Evolutionary conservation across 2,113 vertebrate genomes (phyloP), one percentile per base, ranked within the genome.

Genomic region (Phalacrocorax aristotelis): DNA sequence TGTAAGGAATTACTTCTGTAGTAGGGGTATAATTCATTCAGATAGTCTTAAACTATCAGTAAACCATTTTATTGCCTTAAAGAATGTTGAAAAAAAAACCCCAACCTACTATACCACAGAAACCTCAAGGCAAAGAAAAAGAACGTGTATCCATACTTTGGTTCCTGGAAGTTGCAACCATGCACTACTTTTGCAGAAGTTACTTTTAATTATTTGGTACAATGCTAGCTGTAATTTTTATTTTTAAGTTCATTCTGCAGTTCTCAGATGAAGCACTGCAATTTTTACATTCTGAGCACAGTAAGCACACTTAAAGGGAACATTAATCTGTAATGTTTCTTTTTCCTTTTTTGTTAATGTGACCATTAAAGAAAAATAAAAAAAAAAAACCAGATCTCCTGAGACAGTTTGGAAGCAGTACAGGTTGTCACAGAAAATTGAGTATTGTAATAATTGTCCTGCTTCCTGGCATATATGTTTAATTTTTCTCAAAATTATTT

Each of bases 371-470:
- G 65, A 83, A 95, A 89, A 91, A 64, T 44, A 83, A 80, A 74
- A 91, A 44, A 17, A 44, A 44, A 44, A 12, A 6, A 77, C 8
- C 60, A 18, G 7, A 40, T 93, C 93, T 95, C 91, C 49, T 77
- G 89, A 85, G 96, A 82, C 72, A 64, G 17, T 79, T 87, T 91
- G 75, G 77, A 83, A 91, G 62, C 46, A 55, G 65, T 72, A 69
- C 49, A 83, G 12, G 9, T 94, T 95, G 89, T 93, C 81, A 77
- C 27, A 76, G 81, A 93, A 96, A 95, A 95, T 19, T 72, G 70
- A 71, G 18, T 60, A n/a, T 49, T 87, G 58, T 89, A 89, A 26
- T 95, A 72, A 91, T 95, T 96, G 78, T 91, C 93, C 58, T 85
- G 38, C 29, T 90, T 91, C 94, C 54, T 89, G 60, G 51, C 54